phyloP scores from a whole-genome alignment of 2,113 vertebrate genomes.

The Cheirogaleus medius region DNA sequence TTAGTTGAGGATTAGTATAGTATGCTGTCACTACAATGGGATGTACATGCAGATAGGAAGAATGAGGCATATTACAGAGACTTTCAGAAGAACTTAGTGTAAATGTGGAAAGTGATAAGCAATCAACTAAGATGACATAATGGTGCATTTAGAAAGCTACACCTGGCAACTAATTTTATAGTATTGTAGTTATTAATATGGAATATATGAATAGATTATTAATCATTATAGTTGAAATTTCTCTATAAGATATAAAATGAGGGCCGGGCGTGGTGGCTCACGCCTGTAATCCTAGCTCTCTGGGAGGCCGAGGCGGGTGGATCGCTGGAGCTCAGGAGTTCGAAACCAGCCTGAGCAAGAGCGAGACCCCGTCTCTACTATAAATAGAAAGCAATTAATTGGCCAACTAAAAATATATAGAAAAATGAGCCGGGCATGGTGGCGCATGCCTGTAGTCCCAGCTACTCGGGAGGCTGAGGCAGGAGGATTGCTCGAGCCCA shows the following conservation, averaged over 20 bases:
- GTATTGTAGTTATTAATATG: background rate
- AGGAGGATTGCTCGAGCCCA: no score
- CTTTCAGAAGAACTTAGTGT: background rate
- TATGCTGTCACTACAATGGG: background rate
- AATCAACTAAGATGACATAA: background rate
- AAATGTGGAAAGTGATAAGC: background rate
- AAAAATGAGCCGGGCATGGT: no score
- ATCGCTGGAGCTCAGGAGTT: no score
- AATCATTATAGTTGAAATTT: background rate
- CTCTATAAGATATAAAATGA: constrained; percentile 3
- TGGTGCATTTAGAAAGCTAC: constrained; percentile 26
- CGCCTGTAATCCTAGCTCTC: no score
- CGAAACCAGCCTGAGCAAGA: no score
- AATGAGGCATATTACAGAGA: background rate
- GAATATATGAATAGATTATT: background rate
- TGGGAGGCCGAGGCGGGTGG: no score
- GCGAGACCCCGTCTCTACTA: no score
- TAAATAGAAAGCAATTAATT: no score
- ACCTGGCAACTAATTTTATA: background rate
- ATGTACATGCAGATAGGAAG: background rate
- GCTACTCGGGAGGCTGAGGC: no score
- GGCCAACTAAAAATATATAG: no score
- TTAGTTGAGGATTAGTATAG: background rate
- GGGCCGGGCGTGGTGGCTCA: no score
- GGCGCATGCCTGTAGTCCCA: no score